Evolutionary conservation across 2,113 vertebrate genomes (phyloP).

Genomic region (Tragulus kanchil): DNA sequence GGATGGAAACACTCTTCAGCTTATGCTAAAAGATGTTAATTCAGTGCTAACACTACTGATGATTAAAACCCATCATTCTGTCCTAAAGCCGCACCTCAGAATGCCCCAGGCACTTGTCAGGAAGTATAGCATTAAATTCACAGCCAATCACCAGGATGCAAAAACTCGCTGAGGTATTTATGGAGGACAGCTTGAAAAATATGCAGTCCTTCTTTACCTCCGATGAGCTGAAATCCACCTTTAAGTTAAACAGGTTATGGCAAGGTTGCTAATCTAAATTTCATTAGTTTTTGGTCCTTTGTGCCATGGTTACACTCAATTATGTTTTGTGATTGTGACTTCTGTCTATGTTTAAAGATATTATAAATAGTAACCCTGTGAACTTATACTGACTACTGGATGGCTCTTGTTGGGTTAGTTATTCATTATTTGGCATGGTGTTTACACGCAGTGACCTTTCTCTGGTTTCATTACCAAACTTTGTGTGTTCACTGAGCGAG

Average conservation of each 20-base stretch:
- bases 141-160: not conserved
- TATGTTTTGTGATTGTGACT: slow-evolving; percentile 2
- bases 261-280: not conserved
- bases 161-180: not conserved
- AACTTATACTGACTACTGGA: not conserved
- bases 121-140: slow-evolving; percentile 18
- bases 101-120: slow-evolving; percentile 40
- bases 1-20: not conserved
- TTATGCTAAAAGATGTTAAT: slow-evolving; percentile 41
- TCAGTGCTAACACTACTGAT: not conserved
- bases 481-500: not conserved
- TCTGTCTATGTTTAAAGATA: not conserved
- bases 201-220: not conserved
- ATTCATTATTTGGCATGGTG: not conserved
- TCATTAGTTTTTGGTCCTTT: not conserved
- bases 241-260: not conserved
- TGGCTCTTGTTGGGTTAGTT: not conserved
- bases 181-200: not conserved
- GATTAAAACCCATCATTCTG: slow-evolving; percentile 32
- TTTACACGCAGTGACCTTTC: not conserved
- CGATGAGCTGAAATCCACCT: not conserved
- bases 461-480: slow-evolving; percentile 33
- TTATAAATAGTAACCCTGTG: not conserved
- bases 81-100: not conserved
- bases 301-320: not conserved